Conservation (phyloP, 2,113 vertebrate species). For the Pteruthius melanotis region DNA sequence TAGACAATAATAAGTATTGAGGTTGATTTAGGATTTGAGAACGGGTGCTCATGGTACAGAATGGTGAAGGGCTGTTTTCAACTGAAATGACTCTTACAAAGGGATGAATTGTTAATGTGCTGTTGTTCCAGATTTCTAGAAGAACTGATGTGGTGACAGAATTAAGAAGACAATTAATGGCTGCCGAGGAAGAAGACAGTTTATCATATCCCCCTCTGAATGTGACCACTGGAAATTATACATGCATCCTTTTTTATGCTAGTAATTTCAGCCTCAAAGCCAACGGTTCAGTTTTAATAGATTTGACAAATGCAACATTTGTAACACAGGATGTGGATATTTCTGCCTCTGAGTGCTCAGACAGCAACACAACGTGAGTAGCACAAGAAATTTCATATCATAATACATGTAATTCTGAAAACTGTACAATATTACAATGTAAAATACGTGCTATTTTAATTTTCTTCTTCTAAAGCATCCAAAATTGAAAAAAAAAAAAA, state of each 20-base stretch:
- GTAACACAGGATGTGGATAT: background rate
- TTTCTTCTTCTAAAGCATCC: background rate
- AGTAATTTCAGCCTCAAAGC: slow-evolving; percentile 48
- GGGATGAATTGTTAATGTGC: background rate
- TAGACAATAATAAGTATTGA: background rate
- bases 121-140: slow-evolving; percentile 56
- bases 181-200: slow-evolving; percentile 16
- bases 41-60: background rate
- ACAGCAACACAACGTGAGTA: slow-evolving; percentile 66
- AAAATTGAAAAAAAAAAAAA: background rate
- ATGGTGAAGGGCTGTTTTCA: background rate
- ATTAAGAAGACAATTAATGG: slow-evolving; percentile 52
- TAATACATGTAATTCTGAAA: background rate
- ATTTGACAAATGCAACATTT: slow-evolving; percentile 69
- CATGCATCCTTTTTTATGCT: slow-evolving; percentile 70
- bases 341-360: slow-evolving; percentile 58
- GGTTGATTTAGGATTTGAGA: background rate
- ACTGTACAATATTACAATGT: background rate
- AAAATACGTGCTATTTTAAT: background rate
- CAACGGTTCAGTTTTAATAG: background rate
- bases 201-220: slow-evolving; percentile 53
- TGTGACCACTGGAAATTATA: slow-evolving; percentile 49
- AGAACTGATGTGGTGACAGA: background rate
- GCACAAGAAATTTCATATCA: background rate
- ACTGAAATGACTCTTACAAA: background rate